Evolutionary conservation across 2,113 vertebrate genomes (phyloP).

Genomic region (Lates calcarifer): DNA sequence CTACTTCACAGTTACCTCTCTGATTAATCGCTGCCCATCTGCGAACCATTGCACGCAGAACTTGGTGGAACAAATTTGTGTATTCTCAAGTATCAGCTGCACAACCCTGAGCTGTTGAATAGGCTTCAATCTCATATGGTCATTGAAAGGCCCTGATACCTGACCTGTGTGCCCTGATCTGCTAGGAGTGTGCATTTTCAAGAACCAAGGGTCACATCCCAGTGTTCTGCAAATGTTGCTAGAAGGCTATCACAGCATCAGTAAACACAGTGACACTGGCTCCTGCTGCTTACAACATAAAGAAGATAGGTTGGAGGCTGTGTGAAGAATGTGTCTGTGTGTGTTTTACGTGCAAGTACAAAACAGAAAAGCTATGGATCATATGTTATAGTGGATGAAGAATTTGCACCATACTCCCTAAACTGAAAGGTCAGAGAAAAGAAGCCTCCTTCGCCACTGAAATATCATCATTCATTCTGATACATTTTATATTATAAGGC

Average conservation of each 20-base stretch:
- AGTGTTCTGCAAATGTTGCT: constrained; percentile 3
- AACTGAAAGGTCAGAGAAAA: not conserved
- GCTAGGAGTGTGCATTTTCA: not conserved
- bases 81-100: constrained; percentile 88
- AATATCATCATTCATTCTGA: not conserved
- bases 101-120: constrained; percentile 11
- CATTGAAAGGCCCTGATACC: not conserved
- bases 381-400: constrained; percentile 2
- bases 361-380: constrained; percentile 25
- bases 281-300: not conserved
- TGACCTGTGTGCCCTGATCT: not conserved
- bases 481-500: not conserved
- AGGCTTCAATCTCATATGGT: constrained; percentile 27
- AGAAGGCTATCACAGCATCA: not conserved
- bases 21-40: constrained; percentile 99
- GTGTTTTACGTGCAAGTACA: not conserved
- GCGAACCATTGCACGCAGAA: constrained; percentile 91
- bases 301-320: not conserved
- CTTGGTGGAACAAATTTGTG: constrained; percentile 98
- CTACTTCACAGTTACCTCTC: constrained; percentile 99
- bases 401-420: not conserved
- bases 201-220: constrained; percentile 3
- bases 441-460: not conserved
- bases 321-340: not conserved
- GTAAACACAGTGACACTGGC: not conserved